phyloP scores from a whole-genome alignment of 2,888 invertebrate species.

The Mimumesa dahlbomi region DNA sequence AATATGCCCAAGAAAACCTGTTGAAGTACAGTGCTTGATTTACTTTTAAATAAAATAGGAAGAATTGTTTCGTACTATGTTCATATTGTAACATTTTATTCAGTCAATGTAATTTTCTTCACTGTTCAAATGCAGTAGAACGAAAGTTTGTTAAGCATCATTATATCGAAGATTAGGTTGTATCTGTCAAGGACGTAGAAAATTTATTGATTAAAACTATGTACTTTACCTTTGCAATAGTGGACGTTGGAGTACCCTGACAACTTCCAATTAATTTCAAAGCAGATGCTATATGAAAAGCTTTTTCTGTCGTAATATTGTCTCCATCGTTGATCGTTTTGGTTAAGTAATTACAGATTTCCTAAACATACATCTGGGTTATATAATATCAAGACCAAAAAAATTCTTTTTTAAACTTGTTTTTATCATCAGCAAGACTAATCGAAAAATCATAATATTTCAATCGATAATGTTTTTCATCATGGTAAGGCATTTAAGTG shows the following conservation, averaged over 20 bases:
- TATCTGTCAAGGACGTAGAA: too few relatives aligned
- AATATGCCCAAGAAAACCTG: slow-evolving; percentile 82
- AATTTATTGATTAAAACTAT: neutral
- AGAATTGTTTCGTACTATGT: too few relatives aligned
- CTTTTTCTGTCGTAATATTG: slow-evolving; percentile 78
- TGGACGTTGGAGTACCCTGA: slow-evolving; percentile 80
- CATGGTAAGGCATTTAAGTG: too few relatives aligned
- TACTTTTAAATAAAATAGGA: too few relatives aligned
- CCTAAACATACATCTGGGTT: slow-evolving; percentile 75
- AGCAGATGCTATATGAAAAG: slow-evolving; percentile 85
- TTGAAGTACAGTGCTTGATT: slow-evolving; percentile 16
- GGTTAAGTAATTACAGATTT: slow-evolving; percentile 80
- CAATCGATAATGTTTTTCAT: slow-evolving; percentile 68
- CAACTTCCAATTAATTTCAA: slow-evolving; percentile 84
- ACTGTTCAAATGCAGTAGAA: slow-evolving; percentile 69
- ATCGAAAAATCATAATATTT: slow-evolving; percentile 74
- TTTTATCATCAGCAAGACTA: slow-evolving; percentile 77
- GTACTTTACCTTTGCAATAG: slow-evolving; percentile 78
- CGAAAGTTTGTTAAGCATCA: slow-evolving; percentile 74
- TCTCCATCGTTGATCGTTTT: slow-evolving; percentile 76
- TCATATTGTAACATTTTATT: slow-evolving; percentile 23
- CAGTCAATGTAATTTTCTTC: slow-evolving; percentile 63
- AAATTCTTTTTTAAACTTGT: neutral
- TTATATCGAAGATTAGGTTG: slow-evolving; percentile 29
- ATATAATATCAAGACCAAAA: too few relatives aligned